Percentiles rank a stretch among this genome's conserved stretches.
These are phyloP conservation scores for Aldabrachelys gigantea DNA, from an alignment of 2,113 vertebrate species.

Conservation along the genomic window DNA sequence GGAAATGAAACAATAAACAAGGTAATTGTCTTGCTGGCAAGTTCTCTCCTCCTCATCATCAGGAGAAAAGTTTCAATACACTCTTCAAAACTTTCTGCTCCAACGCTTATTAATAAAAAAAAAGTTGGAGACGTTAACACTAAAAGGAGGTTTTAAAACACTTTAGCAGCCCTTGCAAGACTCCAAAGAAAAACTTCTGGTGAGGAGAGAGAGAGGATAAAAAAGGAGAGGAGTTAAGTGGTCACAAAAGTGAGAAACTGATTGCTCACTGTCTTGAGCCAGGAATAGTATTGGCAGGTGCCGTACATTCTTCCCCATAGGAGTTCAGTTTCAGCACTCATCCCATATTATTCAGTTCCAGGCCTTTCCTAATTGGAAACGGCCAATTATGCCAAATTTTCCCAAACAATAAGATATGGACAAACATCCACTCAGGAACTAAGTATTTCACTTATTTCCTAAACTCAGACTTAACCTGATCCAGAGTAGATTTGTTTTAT, in stretches of 20 bases:
- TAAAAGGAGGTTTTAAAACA: constrained; percentile 52
- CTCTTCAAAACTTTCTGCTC: constrained; percentile 59
- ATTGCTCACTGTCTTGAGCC: background rate
- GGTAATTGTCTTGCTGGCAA: constrained; percentile 30
- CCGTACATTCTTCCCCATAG: background rate
- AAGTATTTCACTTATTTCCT: background rate
- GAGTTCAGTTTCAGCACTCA: background rate
- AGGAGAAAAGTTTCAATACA: constrained; percentile 29
- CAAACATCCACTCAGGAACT: background rate
- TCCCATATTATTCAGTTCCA: background rate
- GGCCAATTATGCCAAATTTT: background rate
- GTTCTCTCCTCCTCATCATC: constrained; percentile 17
- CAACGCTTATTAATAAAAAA: constrained; percentile 54
- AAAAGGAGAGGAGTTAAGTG: constrained; percentile 32
- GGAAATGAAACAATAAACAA: constrained; percentile 74
- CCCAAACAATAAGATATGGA: background rate
- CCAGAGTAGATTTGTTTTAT: background rate
- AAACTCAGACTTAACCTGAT: background rate
- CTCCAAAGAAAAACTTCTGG: background rate
- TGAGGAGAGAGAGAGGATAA: background rate
- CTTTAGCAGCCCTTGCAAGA: constrained; percentile 53
- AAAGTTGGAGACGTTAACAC: constrained; percentile 32
- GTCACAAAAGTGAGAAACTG: background rate
- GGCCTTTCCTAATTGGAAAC: background rate
- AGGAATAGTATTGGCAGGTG: constrained; percentile 8